Percentiles rank a stretch among this genome's conserved stretches.
These are phyloP conservation scores for Charadrius vociferus DNA, from an alignment of 2,113 vertebrate genomes.

Conservation along the genomic window DNA sequence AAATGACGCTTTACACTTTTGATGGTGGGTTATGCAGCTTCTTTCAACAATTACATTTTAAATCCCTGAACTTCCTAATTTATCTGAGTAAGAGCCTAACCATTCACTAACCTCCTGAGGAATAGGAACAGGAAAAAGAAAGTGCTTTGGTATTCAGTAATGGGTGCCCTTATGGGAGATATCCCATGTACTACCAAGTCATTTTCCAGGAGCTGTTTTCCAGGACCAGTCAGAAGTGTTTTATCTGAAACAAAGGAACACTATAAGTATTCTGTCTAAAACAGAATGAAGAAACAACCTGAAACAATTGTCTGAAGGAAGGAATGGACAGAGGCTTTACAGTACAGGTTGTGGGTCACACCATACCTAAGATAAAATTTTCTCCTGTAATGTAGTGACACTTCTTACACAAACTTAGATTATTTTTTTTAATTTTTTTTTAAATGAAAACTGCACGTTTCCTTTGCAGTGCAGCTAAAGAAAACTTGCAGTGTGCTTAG, in stretches of 20 bases:
- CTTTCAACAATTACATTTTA: not conserved
- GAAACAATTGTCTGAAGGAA: not conserved
- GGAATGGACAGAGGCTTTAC: not conserved
- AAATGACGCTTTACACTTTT: not conserved
- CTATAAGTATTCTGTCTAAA: not conserved
- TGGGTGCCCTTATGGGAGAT: not conserved
- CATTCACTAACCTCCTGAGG: not conserved
- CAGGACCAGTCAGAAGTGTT: not conserved
- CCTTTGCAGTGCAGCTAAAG: not conserved
- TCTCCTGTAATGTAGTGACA: not conserved
- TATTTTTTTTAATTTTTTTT: not conserved
- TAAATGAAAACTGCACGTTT: not conserved
- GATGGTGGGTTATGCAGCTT: not conserved
- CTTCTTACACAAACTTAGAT: not conserved
- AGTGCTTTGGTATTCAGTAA: not conserved
- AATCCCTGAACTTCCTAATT: not conserved
- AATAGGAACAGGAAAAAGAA: not conserved
- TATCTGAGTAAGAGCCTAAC: not conserved
- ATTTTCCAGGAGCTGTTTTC: not conserved
- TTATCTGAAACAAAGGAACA: not conserved
- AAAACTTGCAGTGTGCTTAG: not conserved
- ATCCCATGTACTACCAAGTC: not conserved
- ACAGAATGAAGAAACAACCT: not conserved
- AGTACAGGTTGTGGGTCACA: not conserved
- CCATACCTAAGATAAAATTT: not conserved